Evolutionary conservation across 2,888 invertebrate species (phyloP), one percentile per base, ranked within the genome.

Genomic region (Meliscaeva auricollis): DNA sequence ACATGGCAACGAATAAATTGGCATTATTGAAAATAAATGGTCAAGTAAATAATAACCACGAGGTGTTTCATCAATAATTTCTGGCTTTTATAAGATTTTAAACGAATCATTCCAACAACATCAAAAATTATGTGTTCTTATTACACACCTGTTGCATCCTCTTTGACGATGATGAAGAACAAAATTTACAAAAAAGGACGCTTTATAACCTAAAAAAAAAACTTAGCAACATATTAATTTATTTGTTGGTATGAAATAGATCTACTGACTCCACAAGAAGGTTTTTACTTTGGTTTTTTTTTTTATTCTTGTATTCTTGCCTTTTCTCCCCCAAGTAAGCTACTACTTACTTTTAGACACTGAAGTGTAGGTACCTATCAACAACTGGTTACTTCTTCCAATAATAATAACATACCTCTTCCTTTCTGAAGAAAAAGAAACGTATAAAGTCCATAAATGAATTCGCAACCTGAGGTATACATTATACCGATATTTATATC

Each of bases 321-420:
- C 9, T 56, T 13, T 35, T 35, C 58, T 35, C 32, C 30, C 26
- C 17, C 46, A 44, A 56, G 32, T 35, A 38, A 30, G 22, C 11
- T 44, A 7, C 15, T 38, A 58, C 35, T 58, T 58, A 17, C 26
- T 11, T 38, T 6, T 38, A 64, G 46, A 64, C 44, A 64, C 30
- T 13, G 2, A 46, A 46, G 26, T 64, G 46, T 17, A 62, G 22
- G 26, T 26, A 64, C 46, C 64, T 64, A 64, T 64, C 64, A 64
- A 64, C 64, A 64, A 64, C 64, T 64, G 64, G 64, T 64, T 64
- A 64, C 64, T 64, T 64, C 64, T 64, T 64, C 46, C 64, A 38
- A 38, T 26, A 60, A 64, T 64, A 64, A 64, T 64, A 46, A 46
- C 6, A 64, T 44, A 32, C 30, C 30, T 41, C 41, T 41, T 64